Percentiles rank a stretch among this genome's conserved stretches.
Conservation (phyloP, 2,113 vertebrate genomes). For the Columbina picui region DNA sequence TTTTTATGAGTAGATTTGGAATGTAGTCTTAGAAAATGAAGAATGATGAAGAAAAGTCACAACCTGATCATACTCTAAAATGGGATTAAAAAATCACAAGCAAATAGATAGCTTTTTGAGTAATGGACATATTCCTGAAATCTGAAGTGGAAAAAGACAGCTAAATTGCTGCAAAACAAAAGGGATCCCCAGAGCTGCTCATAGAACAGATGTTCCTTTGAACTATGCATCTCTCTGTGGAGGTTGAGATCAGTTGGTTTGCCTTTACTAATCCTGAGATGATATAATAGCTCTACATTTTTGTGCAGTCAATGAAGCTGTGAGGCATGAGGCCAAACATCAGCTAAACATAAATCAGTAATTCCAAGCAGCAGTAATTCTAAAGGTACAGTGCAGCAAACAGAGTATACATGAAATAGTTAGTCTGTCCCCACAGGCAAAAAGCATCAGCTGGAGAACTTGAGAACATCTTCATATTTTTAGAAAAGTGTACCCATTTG, state of each 20-base stretch:
- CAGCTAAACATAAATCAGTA: not conserved
- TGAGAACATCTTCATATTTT: not conserved
- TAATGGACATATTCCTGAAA: not conserved
- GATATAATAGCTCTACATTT: fast-evolving
- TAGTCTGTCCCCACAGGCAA: not conserved
- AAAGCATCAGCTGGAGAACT: not conserved
- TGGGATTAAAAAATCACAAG: not conserved
- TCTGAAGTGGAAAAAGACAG: not conserved
- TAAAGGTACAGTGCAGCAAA: not conserved
- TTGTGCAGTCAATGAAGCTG: fast-evolving
- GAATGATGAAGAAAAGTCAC: not conserved
- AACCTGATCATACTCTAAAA: not conserved
- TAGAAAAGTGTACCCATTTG: not conserved
- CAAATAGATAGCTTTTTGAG: not conserved
- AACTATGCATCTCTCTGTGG: not conserved
- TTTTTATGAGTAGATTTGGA: not conserved
- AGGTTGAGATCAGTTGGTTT: not conserved
- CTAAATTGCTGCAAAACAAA: not conserved
- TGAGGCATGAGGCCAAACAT: not conserved
- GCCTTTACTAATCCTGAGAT: not conserved
- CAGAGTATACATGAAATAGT: not conserved
- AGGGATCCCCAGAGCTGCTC: not conserved
- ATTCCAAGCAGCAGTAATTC: not conserved
- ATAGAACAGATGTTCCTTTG: not conserved
- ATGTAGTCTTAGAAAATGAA: not conserved